Evolutionary conservation across 1,140 invertebrate genomes (phyloP).

Genomic region (Muscidifurax raptorellus): DNA sequence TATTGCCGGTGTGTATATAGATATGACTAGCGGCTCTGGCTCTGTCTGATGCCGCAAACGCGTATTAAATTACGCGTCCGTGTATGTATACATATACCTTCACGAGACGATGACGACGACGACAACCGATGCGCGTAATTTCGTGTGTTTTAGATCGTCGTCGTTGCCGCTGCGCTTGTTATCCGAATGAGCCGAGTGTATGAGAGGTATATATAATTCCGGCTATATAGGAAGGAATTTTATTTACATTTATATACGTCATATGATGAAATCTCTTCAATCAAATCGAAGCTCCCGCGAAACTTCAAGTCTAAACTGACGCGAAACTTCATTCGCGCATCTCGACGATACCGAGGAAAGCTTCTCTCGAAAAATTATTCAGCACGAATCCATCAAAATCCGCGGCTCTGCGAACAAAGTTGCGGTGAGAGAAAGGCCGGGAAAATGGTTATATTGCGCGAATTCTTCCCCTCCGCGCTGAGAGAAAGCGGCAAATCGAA

Average conservation of each 20-base stretch:
- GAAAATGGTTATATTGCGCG: slow-evolving; percentile 18
- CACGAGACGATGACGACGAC: neutral
- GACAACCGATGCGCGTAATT: neutral
- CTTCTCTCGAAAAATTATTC: slow-evolving; percentile 36
- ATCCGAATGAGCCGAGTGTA: neutral
- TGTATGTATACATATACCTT: neutral
- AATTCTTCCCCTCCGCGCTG: neutral
- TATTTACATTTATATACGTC: too few relatives aligned
- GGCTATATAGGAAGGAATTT: too few relatives aligned
- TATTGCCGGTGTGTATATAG: slow-evolving; percentile 24
- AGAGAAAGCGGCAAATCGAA: slow-evolving; percentile 53
- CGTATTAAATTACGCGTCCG: slow-evolving; percentile 4
- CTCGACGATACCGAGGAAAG: neutral
- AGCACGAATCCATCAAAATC: slow-evolving; percentile 16
- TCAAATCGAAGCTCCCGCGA: neutral
- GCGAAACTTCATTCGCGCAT: neutral
- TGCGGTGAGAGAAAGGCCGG: neutral
- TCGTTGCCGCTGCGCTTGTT: neutral
- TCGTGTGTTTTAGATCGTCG: neutral
- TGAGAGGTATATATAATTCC: too few relatives aligned
- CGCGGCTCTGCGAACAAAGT: neutral
- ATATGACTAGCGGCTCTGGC: neutral
- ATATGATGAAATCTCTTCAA: neutral
- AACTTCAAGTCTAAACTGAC: neutral
- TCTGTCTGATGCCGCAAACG: neutral